Conservation (phyloP, 2,888 invertebrate species). For the Pterobdella sp. region DNA sequence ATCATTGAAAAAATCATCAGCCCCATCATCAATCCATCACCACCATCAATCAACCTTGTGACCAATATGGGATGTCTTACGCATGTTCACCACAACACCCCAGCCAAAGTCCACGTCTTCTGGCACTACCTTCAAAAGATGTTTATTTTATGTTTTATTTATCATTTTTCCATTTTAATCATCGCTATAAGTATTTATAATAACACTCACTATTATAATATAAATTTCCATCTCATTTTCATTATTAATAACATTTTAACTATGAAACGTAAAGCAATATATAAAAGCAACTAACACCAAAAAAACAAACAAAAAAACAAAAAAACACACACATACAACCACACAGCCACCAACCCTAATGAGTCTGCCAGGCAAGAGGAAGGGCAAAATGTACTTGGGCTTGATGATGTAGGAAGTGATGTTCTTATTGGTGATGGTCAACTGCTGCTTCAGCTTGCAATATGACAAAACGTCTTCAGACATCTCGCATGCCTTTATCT, state of each 20-base stretch:
- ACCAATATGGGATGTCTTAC: conserved; percentile 59
- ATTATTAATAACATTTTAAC: background rate
- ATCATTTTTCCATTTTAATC: background rate
- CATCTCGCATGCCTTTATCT: conserved; percentile 60
- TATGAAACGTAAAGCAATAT: background rate
- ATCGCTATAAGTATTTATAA: conserved; percentile 77
- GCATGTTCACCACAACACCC: conserved; percentile 89
- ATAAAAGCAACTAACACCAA: background rate
- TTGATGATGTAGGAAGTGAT: conserved; percentile 72
- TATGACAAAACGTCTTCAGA: conserved; percentile 63
- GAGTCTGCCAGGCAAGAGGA: conserved; percentile 85
- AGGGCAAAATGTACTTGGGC: conserved; percentile 81
- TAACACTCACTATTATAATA: too few species aligned
- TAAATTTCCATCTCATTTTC: too few species aligned
- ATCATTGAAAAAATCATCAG: too few species aligned
- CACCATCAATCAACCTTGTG: too few species aligned
- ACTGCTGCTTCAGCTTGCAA: conserved; percentile 72
- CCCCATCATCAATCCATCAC: too few species aligned
- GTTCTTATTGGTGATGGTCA: conserved; percentile 66
- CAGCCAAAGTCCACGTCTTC: conserved; percentile 82
- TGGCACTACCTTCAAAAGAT: conserved; percentile 62
- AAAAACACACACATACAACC: background rate
- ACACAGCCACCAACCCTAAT: conserved; percentile 63
- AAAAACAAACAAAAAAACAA: background rate
- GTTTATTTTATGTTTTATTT: background rate